Conservation (phyloP, 1,140 invertebrate species). For the Phthorimaea operculella region DNA sequence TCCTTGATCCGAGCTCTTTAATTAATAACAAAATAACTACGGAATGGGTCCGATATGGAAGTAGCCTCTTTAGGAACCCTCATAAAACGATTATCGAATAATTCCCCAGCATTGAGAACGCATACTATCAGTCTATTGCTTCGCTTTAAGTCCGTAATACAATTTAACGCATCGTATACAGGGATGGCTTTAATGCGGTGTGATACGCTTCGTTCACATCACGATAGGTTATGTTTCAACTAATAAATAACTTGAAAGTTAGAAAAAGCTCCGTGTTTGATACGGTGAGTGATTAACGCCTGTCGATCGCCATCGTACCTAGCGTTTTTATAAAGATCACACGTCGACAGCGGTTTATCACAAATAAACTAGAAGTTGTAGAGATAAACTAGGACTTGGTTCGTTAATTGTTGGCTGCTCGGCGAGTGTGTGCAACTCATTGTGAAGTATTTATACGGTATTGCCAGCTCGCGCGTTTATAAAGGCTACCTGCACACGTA, state of each 20-base stretch:
- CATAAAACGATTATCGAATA: conserved; percentile 64
- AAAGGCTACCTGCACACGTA: conserved; percentile 57
- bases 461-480: conserved; percentile 43
- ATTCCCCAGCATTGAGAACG: conserved; percentile 38
- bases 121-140: conserved; percentile 33
- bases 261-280: conserved; percentile 18
- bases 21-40: conserved; percentile 54
- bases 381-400: conserved; percentile 2
- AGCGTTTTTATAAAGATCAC: not conserved
- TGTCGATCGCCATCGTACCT: conserved; percentile 9
- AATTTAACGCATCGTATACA: conserved; percentile 53
- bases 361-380: not conserved
- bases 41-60: conserved; percentile 45
- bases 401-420: conserved; percentile 28
- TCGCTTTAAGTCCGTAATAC: conserved; percentile 41
- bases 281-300: conserved; percentile 29
- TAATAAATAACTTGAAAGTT: conserved; percentile 22
- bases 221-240: conserved; percentile 22
- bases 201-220: conserved; percentile 28
- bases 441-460: conserved; percentile 23
- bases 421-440: not conserved
- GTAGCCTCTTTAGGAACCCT: conserved; percentile 50
- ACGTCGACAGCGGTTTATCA: not conserved
- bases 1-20: conserved; percentile 36
- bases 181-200: conserved; percentile 31